Conservation (phyloP, 2,888 invertebrate genomes). For the Cheilosia vulpina region DNA sequence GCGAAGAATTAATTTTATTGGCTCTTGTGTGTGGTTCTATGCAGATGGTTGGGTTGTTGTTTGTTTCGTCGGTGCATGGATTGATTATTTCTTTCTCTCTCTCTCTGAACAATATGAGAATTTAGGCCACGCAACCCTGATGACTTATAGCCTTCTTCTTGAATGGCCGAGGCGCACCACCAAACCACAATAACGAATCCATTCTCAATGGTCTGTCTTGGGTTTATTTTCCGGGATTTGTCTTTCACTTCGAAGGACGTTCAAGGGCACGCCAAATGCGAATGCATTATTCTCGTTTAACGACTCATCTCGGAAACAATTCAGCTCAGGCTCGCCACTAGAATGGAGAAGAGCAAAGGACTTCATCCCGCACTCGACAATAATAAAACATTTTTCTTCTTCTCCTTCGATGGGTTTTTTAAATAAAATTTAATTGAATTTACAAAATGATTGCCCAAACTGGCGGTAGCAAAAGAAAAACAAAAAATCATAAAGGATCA, state of each 20-base stretch:
- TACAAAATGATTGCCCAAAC: slow-evolving; percentile 62
- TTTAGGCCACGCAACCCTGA: slow-evolving; percentile 17
- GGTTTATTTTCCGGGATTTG: slow-evolving; percentile 16
- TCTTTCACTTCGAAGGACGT: background rate
- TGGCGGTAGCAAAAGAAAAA: background rate
- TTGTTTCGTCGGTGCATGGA: slow-evolving; percentile 28
- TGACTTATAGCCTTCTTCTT: slow-evolving; percentile 49
- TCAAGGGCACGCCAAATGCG: slow-evolving; percentile 10
- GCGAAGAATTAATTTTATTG: slow-evolving; percentile 53
- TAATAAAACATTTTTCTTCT: slow-evolving; percentile 67
- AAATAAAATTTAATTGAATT: slow-evolving; percentile 75
- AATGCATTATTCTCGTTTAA: slow-evolving; percentile 54
- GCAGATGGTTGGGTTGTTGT: slow-evolving; percentile 42
- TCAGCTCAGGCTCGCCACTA: slow-evolving; percentile 39
- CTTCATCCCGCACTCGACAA: slow-evolving; percentile 19
- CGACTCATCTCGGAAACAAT: slow-evolving; percentile 56
- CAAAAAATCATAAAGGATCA: slow-evolving; percentile 64
- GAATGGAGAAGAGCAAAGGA: slow-evolving; percentile 8
- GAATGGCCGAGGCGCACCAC: background rate
- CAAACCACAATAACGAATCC: slow-evolving; percentile 9
- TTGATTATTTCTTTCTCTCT: slow-evolving; percentile 1
- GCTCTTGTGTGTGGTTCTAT: slow-evolving; percentile 1
- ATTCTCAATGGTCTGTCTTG: background rate
- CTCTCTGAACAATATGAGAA: slow-evolving; percentile 36
- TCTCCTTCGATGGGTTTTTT: slow-evolving; percentile 70